Percentiles rank a stretch among this genome's conserved stretches.
Evolutionary conservation across 2,888 invertebrate species (phyloP).

Genomic region (Smittia aterrima): DNA sequence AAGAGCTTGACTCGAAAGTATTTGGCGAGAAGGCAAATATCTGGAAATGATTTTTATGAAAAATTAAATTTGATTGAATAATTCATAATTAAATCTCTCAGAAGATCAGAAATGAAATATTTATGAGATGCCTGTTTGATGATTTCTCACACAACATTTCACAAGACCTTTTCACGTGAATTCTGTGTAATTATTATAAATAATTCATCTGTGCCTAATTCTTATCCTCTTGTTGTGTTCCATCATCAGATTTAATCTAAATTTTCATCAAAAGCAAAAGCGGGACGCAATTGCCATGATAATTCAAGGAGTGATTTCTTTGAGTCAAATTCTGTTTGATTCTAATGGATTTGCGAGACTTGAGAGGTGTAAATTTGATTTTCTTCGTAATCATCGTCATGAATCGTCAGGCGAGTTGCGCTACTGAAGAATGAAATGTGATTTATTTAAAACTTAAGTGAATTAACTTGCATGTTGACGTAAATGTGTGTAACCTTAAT

Average conservation of each 20-base stretch:
- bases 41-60: not conserved
- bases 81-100: not conserved
- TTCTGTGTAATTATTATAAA: not conserved
- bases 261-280: not conserved
- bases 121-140: conserved; percentile 3
- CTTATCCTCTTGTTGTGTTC: not conserved
- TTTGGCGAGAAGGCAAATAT: too few species aligned
- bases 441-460: not conserved
- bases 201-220: not conserved
- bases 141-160: conserved; percentile 3
- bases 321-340: not conserved
- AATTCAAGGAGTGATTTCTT: not conserved
- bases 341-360: not conserved
- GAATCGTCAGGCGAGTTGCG: not conserved
- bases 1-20: too few species aligned
- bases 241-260: not conserved
- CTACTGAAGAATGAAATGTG: not conserved
- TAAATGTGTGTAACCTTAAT: not conserved
- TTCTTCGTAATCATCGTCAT: not conserved
- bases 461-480: not conserved
- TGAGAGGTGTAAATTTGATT: conserved; percentile 6
- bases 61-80: not conserved
- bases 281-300: not conserved
- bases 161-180: conserved; percentile 3
- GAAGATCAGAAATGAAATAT: not conserved